Base-by-base conservation (phyloP, 2,888 invertebrate species). In the Melitaea athalia region DNA sequence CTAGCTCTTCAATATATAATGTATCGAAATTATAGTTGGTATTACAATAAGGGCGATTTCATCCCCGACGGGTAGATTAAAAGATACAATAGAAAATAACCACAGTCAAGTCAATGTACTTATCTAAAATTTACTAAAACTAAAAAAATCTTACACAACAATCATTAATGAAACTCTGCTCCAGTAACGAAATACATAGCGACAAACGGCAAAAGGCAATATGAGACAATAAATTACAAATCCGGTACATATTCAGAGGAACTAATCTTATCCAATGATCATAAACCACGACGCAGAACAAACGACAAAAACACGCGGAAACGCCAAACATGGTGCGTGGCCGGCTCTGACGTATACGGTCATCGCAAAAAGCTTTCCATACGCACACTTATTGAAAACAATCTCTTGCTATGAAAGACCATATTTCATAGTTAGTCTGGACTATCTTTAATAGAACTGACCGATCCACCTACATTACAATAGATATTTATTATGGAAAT, bases 271-370 rank as follows among this genome's bases (percentile, higher is more conserved):
- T 66, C 50, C 61, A 59, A 63, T 17, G 55, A 64, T 69, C 66
- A 64, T 71, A 61, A 64, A 50, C 24, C 60, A 64, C 49, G 64
- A 64, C 67, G 60, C 59, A 70, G 49, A 50, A 38, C 55, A 55
- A 55, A 33, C 53, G 50, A 63, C 61, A 69, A 64, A 72, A 71
- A 69, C 66, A 68, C 60, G 45, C 62, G 71, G 69, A 74, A 72
- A 72, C 69, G 38, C 66, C 72, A 33, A 64, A 69, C 53, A 64
- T 53, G 69, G 74, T 47, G 53, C 69, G 67, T 65, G 61, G 59
- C 53, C 63, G 63, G 45, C 63, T 64, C 55, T 5, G 8, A 59
- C 68, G 38, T 67, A 55, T 66, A 64, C 61, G 64, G 62, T 4
- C 15, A 55, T 49, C 42, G 63, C 52, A 66, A 60, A 47, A 66